Percentiles rank a stretch among this genome's conserved stretches.
These are phyloP conservation scores for Cryptomyrus ogoouensis DNA, from an alignment of 2,113 vertebrate species.

Conservation along the genomic window DNA sequence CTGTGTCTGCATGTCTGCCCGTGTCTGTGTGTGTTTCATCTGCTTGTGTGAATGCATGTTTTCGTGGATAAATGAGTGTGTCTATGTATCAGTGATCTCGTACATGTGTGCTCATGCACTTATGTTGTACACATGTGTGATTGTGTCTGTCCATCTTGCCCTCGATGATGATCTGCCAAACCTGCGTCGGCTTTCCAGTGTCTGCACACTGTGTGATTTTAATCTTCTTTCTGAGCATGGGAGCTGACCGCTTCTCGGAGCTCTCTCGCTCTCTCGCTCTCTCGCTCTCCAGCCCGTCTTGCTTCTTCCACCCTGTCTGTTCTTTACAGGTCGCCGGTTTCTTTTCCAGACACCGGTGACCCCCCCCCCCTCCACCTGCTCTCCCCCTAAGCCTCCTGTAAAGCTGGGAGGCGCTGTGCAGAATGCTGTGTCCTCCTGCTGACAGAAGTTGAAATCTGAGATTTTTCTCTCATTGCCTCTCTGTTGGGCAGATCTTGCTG, in stretches of 20 bases:
- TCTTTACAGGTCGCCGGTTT: slow-evolving; percentile 23
- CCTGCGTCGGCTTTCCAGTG: slow-evolving; percentile 23
- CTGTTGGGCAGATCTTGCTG: slow-evolving; percentile 27
- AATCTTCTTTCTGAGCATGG: slow-evolving; percentile 39
- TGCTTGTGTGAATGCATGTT: background rate
- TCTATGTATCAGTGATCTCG: background rate
- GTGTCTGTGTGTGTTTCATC: background rate
- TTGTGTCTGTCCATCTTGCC: background rate
- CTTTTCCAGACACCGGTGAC: slow-evolving; percentile 16
- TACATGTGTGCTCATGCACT: background rate
- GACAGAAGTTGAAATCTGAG: slow-evolving; percentile 25
- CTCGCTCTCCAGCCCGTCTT: slow-evolving; percentile 33
- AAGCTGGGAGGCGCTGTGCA: background rate
- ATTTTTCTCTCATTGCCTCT: slow-evolving; percentile 28
- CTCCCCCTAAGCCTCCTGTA: slow-evolving; percentile 21
- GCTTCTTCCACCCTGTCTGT: slow-evolving; percentile 22
- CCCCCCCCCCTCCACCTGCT: background rate
- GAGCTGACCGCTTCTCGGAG: slow-evolving; percentile 38
- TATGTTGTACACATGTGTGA: slow-evolving; percentile 1
- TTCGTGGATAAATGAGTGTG: background rate
- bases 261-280: slow-evolving; percentile 41
- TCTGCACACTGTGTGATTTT: slow-evolving; percentile 24
- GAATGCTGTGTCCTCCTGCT: background rate
- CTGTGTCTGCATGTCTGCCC: background rate
- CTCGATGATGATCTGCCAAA: slow-evolving; percentile 4